Percentiles rank a stretch among this genome's conserved stretches.
Conservation (phyloP, 2,113 vertebrate species). For the Urocitellus parryii region DNA sequence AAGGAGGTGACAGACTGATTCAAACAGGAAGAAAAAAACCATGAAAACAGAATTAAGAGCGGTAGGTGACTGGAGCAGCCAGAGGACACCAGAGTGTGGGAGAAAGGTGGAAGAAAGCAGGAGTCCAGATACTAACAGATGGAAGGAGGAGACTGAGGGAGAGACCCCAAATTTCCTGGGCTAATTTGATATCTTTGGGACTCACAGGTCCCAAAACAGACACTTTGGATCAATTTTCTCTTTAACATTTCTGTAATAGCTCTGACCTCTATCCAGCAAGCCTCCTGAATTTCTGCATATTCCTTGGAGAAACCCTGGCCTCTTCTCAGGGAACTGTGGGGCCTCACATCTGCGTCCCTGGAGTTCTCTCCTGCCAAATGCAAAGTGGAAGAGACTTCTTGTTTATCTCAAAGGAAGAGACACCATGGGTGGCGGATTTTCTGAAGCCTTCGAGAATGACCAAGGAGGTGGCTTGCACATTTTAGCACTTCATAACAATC, state of each 20-base stretch:
- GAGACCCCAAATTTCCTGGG: background rate
- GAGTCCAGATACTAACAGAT: background rate
- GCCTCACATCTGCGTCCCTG: background rate
- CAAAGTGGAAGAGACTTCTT: background rate
- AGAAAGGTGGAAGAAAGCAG: background rate
- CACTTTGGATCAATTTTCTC: background rate
- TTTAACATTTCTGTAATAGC: background rate
- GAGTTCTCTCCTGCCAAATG: background rate
- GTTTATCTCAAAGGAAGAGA: background rate
- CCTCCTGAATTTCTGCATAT: background rate
- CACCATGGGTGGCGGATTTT: background rate
- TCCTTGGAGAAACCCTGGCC: too few relatives aligned
- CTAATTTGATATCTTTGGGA: background rate
- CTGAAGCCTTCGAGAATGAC: background rate
- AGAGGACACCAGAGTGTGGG: background rate
- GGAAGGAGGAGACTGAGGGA: background rate
- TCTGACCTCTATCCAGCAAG: background rate
- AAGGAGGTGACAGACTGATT: background rate
- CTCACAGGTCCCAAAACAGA: background rate
- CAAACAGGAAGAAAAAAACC: background rate
- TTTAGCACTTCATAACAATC: background rate
- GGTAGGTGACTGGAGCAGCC: background rate
- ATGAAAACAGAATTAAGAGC: slow-evolving; percentile 27
- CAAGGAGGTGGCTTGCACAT: background rate
- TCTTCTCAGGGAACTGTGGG: background rate